Evolutionary conservation across 2,797 vertebrate genomes (phyloP), one percentile per base, ranked within the genome.

Genomic region (Carduelis carduelis): DNA sequence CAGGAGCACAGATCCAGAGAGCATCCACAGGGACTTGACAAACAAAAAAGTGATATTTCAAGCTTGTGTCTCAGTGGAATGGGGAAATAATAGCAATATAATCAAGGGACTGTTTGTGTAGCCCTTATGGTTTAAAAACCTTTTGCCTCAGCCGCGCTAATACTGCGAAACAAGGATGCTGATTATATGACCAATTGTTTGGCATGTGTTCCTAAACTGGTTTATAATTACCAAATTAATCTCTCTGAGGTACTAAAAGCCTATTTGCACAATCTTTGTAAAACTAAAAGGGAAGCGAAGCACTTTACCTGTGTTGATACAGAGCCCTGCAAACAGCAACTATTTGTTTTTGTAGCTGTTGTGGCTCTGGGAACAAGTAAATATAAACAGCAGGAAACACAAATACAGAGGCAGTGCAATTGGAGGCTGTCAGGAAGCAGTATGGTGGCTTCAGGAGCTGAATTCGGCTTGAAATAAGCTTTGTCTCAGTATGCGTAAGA

Each of bases 341-440:
- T 97, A 97, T 98, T 98, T 98, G 97, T 97, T 98, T 98, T 97
- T 97, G 94, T 97, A 97, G 97, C 96, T 96, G 95, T 98, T 96
- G 97, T 97, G 97, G 97, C 95, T 97, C 97, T 96, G 94, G 96
- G 97, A 98, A 97, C 95, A 98, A 98, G 97, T 97, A 98, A 98
- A 98, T 98, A 98, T 96, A 97, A 98, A 97, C 98, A 98, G 98
- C 97, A 96, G 97, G 97, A 97, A 97, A 97, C 96, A 97, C 97
- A 98, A 98, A 98, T 96, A 98, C 96, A 96, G 97, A 97, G 94
- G 94, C 96, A 69, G 71, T 97, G 96, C 91, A 90, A 97, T 95
- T 96, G 96, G 95, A 97, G 96, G 91, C 96, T 98, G 96, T 97
- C 97, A 97, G 97, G 96, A 97, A 98, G 96, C 96, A 95, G 98